phyloP scores from a whole-genome alignment of 2,113 vertebrate genomes.

The Orycteropus afer region DNA sequence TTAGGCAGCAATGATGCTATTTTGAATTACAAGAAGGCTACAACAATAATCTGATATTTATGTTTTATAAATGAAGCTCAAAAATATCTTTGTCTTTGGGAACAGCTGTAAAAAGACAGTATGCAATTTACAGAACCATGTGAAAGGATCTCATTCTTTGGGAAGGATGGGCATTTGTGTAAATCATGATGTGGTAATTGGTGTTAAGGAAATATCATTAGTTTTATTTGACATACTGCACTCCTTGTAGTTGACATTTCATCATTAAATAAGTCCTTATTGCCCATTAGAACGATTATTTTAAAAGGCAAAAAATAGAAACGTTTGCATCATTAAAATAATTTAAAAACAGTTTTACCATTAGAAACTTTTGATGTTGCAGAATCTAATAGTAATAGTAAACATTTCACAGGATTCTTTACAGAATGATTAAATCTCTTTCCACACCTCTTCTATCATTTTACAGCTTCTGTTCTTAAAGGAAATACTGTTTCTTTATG shows the following conservation, averaged over 20 bases:
- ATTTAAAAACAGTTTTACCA: background rate
- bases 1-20: slow-evolving; percentile 61
- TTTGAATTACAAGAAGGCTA: slow-evolving; percentile 74
- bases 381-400: background rate
- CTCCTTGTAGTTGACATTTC: background rate
- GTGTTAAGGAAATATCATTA: slow-evolving; percentile 47
- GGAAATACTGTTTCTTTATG: slow-evolving; percentile 38
- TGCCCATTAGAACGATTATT: background rate
- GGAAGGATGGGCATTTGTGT: slow-evolving; percentile 49
- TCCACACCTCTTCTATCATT: background rate
- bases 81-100: slow-evolving; percentile 70
- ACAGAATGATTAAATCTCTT: background rate
- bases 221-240: slow-evolving; percentile 5
- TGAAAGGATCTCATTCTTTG: slow-evolving; percentile 44
- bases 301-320: slow-evolving; percentile 30
- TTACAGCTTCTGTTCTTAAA: slow-evolving; percentile 47
- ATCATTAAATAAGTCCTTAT: background rate
- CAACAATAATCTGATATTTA: slow-evolving; percentile 75
- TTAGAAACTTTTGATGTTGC: background rate
- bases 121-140: background rate
- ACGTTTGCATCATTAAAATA: slow-evolving; percentile 3
- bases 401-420: background rate
- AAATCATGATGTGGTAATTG: slow-evolving; percentile 24
- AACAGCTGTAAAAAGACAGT: slow-evolving; percentile 74
- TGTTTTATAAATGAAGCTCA: slow-evolving; percentile 82